These are phyloP conservation scores for Tokudaia tokunoshimensis DNA, from an alignment of 2,797 vertebrate genomes.

Conservation along the genomic window DNA sequence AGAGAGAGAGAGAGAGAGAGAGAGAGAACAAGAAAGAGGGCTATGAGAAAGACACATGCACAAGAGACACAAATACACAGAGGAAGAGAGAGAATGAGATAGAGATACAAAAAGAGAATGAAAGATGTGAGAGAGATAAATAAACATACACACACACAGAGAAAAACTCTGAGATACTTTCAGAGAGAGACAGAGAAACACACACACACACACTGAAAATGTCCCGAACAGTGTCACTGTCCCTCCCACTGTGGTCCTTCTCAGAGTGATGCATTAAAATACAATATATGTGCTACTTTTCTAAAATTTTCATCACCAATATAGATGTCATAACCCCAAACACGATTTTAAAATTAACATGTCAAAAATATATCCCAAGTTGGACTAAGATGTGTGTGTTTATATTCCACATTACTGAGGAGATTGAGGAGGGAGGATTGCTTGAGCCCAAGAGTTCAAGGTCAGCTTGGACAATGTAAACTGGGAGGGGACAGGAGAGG, in stretches of 20 bases:
- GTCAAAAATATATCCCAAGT: slow-evolving; percentile 78
- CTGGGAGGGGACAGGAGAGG: too few relatives aligned
- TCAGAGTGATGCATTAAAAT: slow-evolving; percentile 88
- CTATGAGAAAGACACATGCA: neutral
- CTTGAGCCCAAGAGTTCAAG: neutral
- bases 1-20: too few relatives aligned
- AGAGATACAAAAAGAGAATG: neutral
- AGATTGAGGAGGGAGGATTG: neutral
- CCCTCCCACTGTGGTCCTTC: slow-evolving; percentile 64
- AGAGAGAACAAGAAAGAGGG: neutral
- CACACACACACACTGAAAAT: slow-evolving; percentile 69
- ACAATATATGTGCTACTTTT: slow-evolving; percentile 88
- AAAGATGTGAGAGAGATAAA: neutral
- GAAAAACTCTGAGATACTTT: neutral
- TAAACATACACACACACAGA: neutral
- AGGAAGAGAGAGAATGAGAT: neutral
- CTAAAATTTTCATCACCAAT: slow-evolving; percentile 87
- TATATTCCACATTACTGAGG: neutral
- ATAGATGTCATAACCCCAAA: slow-evolving; percentile 87
- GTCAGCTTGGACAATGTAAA: neutral
- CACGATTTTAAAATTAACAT: slow-evolving; percentile 82
- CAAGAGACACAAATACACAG: neutral
- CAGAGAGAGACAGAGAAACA: neutral
- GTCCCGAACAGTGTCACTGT: slow-evolving; percentile 80
- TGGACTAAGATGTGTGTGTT: neutral